Evolutionary conservation across 2,113 vertebrate genomes (phyloP), one percentile per base, ranked within the genome.

Genomic region (Oryzias javanicus): DNA sequence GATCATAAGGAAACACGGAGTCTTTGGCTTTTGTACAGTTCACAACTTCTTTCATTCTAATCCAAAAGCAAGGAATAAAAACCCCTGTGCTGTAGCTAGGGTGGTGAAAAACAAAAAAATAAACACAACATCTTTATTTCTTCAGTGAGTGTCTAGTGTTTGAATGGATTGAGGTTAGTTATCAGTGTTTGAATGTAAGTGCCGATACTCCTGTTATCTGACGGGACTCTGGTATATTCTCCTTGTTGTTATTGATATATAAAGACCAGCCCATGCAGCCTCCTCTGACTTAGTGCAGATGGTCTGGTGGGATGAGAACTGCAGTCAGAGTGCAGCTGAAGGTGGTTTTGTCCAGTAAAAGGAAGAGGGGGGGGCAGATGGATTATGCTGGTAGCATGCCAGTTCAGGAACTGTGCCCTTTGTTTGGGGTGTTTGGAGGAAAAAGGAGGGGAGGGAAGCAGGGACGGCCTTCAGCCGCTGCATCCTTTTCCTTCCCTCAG

Each of bases 351-450:
- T 77, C 49, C 51, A 56, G 69, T 65, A 75, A 64, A 20, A 62
- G 76, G 76, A 71, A 72, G 70, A 46, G 13, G 8, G 49, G 24
- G 25, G 44, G 55, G 76, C 66, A 73, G 77, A 80, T 74, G 79
- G 80, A 71, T 69, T 75, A 14, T 62, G 60, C 76, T 74, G 77
- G 79, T 55, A 1, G 14, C 4, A 19, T 16, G 77, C 79, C 80
- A 78, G 70, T 74, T 78, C 81, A 85, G 80, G 82, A 88, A 83
- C 72, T 45, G 50, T 60, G 35, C 0, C 65, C 84, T 85, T 88
- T 88, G 82, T 85, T 86, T 80, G 58, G 66, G 49, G 57, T 45
- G 35, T 67, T 83, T 42, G 60, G 58, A 73, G 76, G 83, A 83
- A 83, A 40, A 78, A 74, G 84, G 79, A 79, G 70, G 72, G 80